These are phyloP conservation scores for Phylloscopus whistleri DNA, from an alignment of 2,113 vertebrate genomes.

Conservation along the genomic window DNA sequence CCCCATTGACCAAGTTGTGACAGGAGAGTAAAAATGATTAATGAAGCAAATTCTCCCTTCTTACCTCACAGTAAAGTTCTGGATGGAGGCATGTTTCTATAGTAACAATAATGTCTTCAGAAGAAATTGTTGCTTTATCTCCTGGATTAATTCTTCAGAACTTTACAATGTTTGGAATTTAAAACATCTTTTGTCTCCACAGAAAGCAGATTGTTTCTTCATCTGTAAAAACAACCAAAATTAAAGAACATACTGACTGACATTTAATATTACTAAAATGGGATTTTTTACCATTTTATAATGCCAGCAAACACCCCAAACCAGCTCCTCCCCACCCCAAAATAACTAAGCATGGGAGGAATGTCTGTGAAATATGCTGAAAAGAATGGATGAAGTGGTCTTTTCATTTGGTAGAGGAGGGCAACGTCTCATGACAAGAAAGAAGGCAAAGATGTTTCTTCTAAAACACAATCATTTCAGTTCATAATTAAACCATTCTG, in stretches of 20 bases:
- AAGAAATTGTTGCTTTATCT: not conserved
- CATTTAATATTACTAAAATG: not conserved
- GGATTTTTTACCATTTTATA: not conserved
- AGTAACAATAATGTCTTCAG: not conserved
- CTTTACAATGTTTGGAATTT: not conserved
- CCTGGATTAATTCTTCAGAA: not conserved
- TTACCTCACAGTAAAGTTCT: not conserved
- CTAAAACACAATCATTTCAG: not conserved
- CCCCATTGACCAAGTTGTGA: not conserved
- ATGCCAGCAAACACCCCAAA: not conserved
- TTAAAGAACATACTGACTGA: not conserved
- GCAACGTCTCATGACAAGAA: not conserved
- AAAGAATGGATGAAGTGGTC: not conserved
- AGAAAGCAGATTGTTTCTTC: not conserved
- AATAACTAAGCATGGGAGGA: not conserved
- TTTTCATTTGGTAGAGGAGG: not conserved
- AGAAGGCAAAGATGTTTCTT: not conserved
- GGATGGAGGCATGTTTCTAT: conserved; percentile 8
- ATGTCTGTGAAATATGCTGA: not conserved
- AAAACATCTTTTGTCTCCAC: not conserved
- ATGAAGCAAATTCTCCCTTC: not conserved
- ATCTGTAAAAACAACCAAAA: not conserved
- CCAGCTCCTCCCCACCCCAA: not conserved
- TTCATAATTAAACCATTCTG: not conserved
- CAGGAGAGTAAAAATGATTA: not conserved